Conservation (phyloP, 2,888 invertebrate species). For the Hemistola chrysoprasaria region DNA sequence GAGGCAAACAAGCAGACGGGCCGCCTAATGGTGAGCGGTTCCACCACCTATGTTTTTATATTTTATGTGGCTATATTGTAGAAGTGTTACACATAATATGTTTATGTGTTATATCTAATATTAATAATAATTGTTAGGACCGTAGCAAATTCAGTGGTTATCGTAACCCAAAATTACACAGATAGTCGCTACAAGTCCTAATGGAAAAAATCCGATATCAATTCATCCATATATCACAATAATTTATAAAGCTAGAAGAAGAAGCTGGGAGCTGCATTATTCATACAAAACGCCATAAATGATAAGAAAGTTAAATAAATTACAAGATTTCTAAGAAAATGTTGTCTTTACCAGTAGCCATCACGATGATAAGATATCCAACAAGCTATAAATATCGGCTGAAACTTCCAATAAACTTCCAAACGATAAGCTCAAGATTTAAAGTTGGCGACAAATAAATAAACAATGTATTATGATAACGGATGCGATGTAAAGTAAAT, state of each 20-base stretch:
- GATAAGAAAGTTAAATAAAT: constrained; percentile 13
- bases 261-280: constrained; percentile 6
- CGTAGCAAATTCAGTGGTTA: too few relatives aligned
- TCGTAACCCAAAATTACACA: too few relatives aligned
- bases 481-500: constrained; percentile 20
- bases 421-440: constrained; percentile 23
- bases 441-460: constrained; percentile 18
- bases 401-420: constrained; percentile 47
- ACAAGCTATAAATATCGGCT: constrained; percentile 59
- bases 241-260: constrained; percentile 5
- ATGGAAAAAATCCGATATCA: too few relatives aligned
- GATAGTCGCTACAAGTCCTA: too few relatives aligned
- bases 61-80: too few relatives aligned
- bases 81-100: too few relatives aligned
- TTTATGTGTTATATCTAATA: too few relatives aligned
- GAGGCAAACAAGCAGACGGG: too few relatives aligned
- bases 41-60: too few relatives aligned
- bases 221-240: too few relatives aligned
- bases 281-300: constrained; percentile 1
- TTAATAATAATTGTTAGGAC: too few relatives aligned
- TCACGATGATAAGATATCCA: constrained; percentile 51
- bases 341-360: constrained; percentile 32
- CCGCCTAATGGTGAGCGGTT: too few relatives aligned
- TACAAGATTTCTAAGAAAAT: constrained; percentile 19
- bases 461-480: constrained; percentile 26